phyloP scores from a whole-genome alignment of 2,797 vertebrate genomes.

The Psittacula echo region DNA sequence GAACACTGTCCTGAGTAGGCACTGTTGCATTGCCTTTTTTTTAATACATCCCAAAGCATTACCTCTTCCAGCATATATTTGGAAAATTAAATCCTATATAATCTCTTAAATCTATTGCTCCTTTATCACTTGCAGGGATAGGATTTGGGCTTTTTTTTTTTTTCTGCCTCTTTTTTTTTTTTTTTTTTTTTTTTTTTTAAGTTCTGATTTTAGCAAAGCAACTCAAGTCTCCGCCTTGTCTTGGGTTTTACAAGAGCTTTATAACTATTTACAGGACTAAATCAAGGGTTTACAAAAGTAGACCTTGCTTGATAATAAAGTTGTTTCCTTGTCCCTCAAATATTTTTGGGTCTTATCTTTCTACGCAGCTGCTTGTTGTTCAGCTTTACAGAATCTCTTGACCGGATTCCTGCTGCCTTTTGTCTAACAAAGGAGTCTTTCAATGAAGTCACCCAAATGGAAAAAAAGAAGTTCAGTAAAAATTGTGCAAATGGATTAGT shows the following conservation, averaged over 20 bases:
- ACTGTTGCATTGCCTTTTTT: background rate
- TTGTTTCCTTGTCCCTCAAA: slow-evolving; percentile 68
- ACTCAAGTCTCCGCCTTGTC: slow-evolving; percentile 60
- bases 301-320: slow-evolving; percentile 66
- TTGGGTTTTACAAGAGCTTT: slow-evolving; percentile 67
- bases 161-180: accelerated
- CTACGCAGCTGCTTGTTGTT: slow-evolving; percentile 62
- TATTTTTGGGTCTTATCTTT: slow-evolving; percentile 69
- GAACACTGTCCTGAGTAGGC: background rate
- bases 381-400: slow-evolving; percentile 65
- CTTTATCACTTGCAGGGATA: slow-evolving; percentile 50
- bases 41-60: background rate
- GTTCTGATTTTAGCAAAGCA: slow-evolving; percentile 56
- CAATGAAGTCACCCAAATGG: slow-evolving; percentile 55
- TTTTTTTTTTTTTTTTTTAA: background rate
- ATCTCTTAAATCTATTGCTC: slow-evolving; percentile 58
- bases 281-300: slow-evolving; percentile 67
- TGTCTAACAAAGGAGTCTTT: slow-evolving; percentile 53
- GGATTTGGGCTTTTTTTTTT: background rate
- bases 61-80: slow-evolving; percentile 32
- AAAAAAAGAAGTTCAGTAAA: slow-evolving; percentile 51
- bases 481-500: slow-evolving; percentile 57
- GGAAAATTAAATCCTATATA: slow-evolving; percentile 54
- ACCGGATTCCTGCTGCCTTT: slow-evolving; percentile 53
- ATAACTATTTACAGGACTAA: slow-evolving; percentile 67